These are phyloP conservation scores for Distichodus sexfasciatus DNA, from an alignment of 2,797 vertebrate genomes.

Conservation along the genomic window DNA sequence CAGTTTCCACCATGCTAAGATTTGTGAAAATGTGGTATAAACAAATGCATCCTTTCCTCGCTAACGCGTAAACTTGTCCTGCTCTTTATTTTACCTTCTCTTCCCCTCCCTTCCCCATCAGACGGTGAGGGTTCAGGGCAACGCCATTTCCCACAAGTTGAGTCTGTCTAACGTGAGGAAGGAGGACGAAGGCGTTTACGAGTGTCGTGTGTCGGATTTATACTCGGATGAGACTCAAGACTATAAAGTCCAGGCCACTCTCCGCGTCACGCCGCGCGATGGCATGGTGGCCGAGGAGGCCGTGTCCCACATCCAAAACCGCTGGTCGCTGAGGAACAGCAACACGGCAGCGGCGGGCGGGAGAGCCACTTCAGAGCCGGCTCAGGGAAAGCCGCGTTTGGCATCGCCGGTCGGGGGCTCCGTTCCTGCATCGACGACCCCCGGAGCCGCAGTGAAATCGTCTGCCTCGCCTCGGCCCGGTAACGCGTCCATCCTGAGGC, in stretches of 20 bases:
- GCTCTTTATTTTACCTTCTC: no score
- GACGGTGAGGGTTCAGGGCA: slow-evolving; percentile 92
- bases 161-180: slow-evolving; percentile 85
- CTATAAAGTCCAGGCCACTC: slow-evolving; percentile 82
- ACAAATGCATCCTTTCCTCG: no score
- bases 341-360: slow-evolving; percentile 56
- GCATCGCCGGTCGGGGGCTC: slow-evolving; percentile 54
- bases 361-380: slow-evolving; percentile 66
- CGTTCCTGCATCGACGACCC: slow-evolving; percentile 58
- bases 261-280: slow-evolving; percentile 78
- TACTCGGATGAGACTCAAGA: slow-evolving; percentile 87
- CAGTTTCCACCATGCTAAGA: no score
- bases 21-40: no score
- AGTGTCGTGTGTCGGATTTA: slow-evolving; percentile 90
- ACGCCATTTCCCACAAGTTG: slow-evolving; percentile 90
- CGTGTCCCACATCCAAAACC: slow-evolving; percentile 89
- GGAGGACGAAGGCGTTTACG: slow-evolving; percentile 87
- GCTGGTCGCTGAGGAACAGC: slow-evolving; percentile 76
- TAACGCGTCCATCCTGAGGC: slow-evolving; percentile 77
- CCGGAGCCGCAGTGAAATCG: slow-evolving; percentile 64
- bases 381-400: slow-evolving; percentile 61
- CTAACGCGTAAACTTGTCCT: no score
- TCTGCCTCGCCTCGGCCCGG: slow-evolving; percentile 77
- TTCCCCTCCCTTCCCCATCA: slow-evolving; percentile 62
- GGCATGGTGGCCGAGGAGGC: slow-evolving; percentile 90